Base-by-base conservation (phyloP, 2,888 invertebrate species). In the Lamproptera curius region DNA sequence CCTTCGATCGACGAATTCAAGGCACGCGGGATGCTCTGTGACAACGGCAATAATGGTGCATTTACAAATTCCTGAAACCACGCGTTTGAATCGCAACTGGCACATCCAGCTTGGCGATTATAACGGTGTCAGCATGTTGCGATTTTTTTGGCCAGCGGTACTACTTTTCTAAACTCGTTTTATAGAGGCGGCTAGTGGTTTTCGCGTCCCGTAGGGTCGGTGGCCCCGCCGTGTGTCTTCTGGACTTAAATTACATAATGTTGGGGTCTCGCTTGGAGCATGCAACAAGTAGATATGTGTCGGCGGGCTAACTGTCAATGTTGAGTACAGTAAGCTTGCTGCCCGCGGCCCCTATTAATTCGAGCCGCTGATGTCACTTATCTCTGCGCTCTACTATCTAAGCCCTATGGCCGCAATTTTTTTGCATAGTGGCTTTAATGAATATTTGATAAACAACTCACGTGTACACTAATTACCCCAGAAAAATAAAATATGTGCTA, bases 81-180 rank as follows among this genome's bases (percentile, higher is more conserved):
- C 73, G 78, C 80, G 70, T 77, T 70, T 39, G 76, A 73, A 76
- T 78, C 80, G 77, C 85, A 88, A 84, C 79, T 85, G 79, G 87
- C 82, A 81, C 88, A 85, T 85, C 87, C 88, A 85, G 82, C 83
- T 82, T 84, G 88, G 87, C 88, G 85, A 85, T 82, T 84, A 84
- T 88, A 88, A 88, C 88, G 88, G 88, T 88, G 88, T 86, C 88
- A 87, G 85, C 88, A 87, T 88, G 87, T 88, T 86, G 88, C 86
- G 86, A 88, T 88, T 88, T 88, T 88, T 87, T 88, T 88, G 88
- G 88, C 78, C 79, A 86, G 87, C 85, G 88, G 86, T 85, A 84
- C 88, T 86, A 84, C 88, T 86, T 88, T 85, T 85, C 83, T 86
- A 88, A 88, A 88, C 88, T 86, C 85, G 88, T 88, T 88, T 63